Evolutionary conservation across 2,113 vertebrate genomes (phyloP), one percentile per base, ranked within the genome.

Genomic region (Gymnogyps californianus): DNA sequence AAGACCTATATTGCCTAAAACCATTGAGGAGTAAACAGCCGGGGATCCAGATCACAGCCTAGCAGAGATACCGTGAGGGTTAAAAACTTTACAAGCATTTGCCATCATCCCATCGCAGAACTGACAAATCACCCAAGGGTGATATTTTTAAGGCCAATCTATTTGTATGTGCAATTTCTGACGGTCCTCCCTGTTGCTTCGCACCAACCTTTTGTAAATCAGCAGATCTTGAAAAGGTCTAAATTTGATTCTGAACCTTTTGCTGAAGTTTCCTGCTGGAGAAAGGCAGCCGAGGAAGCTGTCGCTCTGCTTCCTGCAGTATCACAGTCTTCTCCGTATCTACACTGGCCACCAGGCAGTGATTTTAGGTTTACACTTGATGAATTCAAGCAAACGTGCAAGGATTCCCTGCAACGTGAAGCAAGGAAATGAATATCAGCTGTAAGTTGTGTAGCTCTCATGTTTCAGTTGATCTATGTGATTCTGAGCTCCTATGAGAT

Each of bases 251-350:
- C 52, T 10, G n/a, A 38, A 19, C 26, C n/a, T 38, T 38, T 38
- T 38, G 38, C 38, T 38, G 38, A 38, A 38, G 38, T 38, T 38
- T 38, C 38, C 38, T 38, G 38, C 38, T 38, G 38, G 38, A 38
- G 38, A 38, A 38, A 38, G 38, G 38, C 38, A 38, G 38, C 38
- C 38, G 38, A 38, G 38, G 38, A 38, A 38, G 38, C 38, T 38
- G 38, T 38, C 38, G 38, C 38, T 38, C 38, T 38, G 38, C 38
- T 38, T 38, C 38, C 54, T 55, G 29, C 10, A 32, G 31, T 6
- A 6, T 6, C 24, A 6, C 29, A 6, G n/a, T 28, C n/a, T 40
- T 17, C n/a, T 70, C n/a, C 2, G 1, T 16, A 16, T 3, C n/a
- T 14, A 32, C n/a, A 6, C 22, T 1, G 10, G 42, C 52, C 28